phyloP scores from a whole-genome alignment of 2,888 invertebrate genomes.

The Mallateleia sp. region DNA sequence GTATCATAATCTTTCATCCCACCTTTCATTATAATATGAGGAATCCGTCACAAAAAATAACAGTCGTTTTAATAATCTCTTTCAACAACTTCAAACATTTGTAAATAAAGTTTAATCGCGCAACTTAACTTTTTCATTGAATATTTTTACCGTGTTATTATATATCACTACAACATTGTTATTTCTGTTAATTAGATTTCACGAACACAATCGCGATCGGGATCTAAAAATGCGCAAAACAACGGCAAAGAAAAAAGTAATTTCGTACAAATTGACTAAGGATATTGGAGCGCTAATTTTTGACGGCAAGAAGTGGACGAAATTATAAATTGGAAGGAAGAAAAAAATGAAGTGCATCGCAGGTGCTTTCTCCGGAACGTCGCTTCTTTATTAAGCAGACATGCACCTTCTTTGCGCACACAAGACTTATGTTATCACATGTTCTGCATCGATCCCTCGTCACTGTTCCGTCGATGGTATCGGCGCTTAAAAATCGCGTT shows the following conservation, averaged over 20 bases:
- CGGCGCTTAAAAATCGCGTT: conserved; percentile 64
- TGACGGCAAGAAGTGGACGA: conserved; percentile 47
- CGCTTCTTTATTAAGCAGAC: conserved; percentile 70
- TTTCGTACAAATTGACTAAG: conserved; percentile 49
- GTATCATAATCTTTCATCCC: conserved; percentile 28
- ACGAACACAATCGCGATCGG: not conserved
- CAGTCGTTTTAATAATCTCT: no score
- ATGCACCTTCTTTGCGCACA: conserved; percentile 70
- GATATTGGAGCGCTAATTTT: conserved; percentile 47
- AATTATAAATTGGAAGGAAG: conserved; percentile 63
- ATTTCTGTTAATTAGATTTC: not conserved
- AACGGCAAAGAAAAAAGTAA: not conserved
- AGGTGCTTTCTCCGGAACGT: conserved; percentile 69
- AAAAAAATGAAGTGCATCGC: conserved; percentile 61
- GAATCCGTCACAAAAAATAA: no score
- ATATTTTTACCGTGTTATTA: no score
- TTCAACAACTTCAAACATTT: no score
- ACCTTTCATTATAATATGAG: conserved; percentile 7
- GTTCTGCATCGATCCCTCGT: conserved; percentile 71
- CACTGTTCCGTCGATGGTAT: conserved; percentile 67
- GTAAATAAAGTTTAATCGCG: no score
- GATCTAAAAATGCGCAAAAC: not conserved
- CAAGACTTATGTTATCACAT: conserved; percentile 62
- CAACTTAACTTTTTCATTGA: no score
- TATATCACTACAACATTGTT: no score